Evolutionary conservation across 2,888 invertebrate species (phyloP).

Genomic region (Hirtodrosophila duncani): DNA sequence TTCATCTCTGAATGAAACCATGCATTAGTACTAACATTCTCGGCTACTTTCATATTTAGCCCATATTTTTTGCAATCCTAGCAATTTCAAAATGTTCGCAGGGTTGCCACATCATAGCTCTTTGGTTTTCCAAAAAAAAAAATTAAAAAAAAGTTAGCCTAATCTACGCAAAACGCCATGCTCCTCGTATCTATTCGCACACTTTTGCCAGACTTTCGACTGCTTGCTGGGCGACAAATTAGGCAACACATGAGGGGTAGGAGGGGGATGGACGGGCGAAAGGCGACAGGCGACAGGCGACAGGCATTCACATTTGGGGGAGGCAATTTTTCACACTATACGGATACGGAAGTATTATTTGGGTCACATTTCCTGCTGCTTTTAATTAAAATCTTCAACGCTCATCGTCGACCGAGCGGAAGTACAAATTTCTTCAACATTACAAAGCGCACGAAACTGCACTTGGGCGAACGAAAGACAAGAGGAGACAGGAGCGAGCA

Average conservation of each 20-base stretch:
- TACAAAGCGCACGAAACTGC: constrained; percentile 46
- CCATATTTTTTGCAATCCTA: too few species aligned
- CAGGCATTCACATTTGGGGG: constrained; percentile 30
- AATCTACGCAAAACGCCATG: too few species aligned
- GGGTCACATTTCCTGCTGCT: constrained; percentile 72
- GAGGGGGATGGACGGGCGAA: not conserved
- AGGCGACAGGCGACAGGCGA: not conserved
- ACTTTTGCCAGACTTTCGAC: not conserved
- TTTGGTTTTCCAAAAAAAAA: too few species aligned
- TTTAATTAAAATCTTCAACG: constrained; percentile 68
- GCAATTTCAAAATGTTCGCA: too few species aligned
- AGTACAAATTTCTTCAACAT: constrained; percentile 62
- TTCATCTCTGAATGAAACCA: too few species aligned
- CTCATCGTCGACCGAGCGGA: constrained; percentile 42
- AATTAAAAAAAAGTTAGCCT: too few species aligned
- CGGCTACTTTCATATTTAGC: too few species aligned
- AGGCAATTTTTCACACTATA: constrained; percentile 65
- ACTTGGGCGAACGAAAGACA: too few species aligned
- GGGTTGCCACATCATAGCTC: too few species aligned
- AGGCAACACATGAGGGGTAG: constrained; percentile 31
- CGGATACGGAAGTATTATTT: constrained; percentile 72
- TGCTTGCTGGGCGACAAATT: constrained; percentile 43
- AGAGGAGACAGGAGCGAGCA: too few species aligned
- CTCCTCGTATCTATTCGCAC: not conserved
- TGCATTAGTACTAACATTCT: too few species aligned